A percentile compares a stretch with the other conserved stretches of the same genome.
Conservation (phyloP, 2,888 invertebrate species). For the Acanthococcus lagerstroemiae region DNA sequence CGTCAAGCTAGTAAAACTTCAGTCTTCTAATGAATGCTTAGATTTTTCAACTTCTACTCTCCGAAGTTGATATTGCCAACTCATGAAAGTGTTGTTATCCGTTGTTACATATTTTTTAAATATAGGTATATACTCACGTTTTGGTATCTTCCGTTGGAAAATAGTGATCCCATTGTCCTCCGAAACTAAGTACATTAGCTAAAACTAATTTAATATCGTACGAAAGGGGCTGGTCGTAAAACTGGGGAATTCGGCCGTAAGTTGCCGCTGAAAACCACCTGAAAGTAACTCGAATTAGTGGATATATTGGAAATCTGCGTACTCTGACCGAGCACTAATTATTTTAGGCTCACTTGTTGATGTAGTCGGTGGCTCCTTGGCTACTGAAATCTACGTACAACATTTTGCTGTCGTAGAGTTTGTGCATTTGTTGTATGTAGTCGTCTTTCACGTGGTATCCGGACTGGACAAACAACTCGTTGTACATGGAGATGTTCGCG, state of each 20-base stretch:
- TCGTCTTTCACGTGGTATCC: background rate
- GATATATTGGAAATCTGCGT: too few relatives aligned
- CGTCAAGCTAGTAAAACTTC: too few relatives aligned
- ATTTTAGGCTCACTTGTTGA: background rate
- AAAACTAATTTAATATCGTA: constrained; percentile 51
- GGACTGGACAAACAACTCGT: constrained; percentile 12
- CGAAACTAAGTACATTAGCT: constrained; percentile 61
- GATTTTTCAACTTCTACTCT: too few relatives aligned
- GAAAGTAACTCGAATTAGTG: too few relatives aligned
- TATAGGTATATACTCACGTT: constrained; percentile 45
- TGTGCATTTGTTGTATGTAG: background rate
- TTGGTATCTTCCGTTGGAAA: constrained; percentile 50
- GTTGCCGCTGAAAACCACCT: constrained; percentile 55
- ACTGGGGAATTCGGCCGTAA: constrained; percentile 51
- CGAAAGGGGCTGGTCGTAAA: constrained; percentile 49
- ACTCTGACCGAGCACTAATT: too few relatives aligned
- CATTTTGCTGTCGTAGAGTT: background rate
- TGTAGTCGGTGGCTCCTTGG: background rate
- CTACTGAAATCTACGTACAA: constrained; percentile 1
- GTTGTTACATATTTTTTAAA: too few relatives aligned
- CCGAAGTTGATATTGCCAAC: too few relatives aligned
- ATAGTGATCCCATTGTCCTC: constrained; percentile 57
- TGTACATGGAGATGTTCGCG: background rate
- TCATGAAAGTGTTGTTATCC: too few relatives aligned
- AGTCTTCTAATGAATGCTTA: too few relatives aligned